Base-by-base conservation (phyloP, 2,888 invertebrate species). In the Ferrisia virgata region DNA sequence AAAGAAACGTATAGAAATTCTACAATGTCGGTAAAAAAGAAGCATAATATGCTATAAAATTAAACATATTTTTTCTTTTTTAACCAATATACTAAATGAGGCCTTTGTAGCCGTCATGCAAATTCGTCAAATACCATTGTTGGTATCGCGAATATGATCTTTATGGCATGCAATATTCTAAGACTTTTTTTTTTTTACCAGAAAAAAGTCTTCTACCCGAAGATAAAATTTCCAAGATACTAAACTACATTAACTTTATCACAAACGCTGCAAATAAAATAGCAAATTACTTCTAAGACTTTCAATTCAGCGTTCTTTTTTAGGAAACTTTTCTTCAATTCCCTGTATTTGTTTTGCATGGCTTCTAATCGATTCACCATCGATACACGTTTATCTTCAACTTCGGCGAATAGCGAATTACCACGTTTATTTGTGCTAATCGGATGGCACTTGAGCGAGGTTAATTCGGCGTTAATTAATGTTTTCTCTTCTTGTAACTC, bases 341-440 rank as follows among this genome's bases (percentile, higher is more conserved):
- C 82, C 47, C 84, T 84, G 85, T 87, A 86, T 82, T 86, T 87
- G 22, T 84, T 85, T 9, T 85, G 69, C 78, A 86, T 72, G 0
- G 72, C 76, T 84, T 86, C 86, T 13, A 86, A 84, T 64, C 85
- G 85, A 1, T 85, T 64, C 79, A 85, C 86, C 31, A 87, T 86
- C 31, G 85, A 80, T 84, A 86, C 85, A 43, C 87, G 85, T 33
- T 87, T 86, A 64, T 87, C 87, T 64, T 87, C 87, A 0, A 87
- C 87, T 86, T 87, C 87, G 47, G 87, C 86, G 85, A 87, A 87
- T 11, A 87, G 84, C 3, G 87, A 87, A 84, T 87, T 87, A 15
- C 87, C 87, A 36, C 87, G 85, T 72, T 85, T 86, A 22, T 86
- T 83, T n/a, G 85, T 82, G 69, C 86, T 86, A 58, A 85, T 82